Evolutionary conservation across 2,797 vertebrate genomes (phyloP), one percentile per base, ranked within the genome.

Genomic region (Xenops minutus): DNA sequence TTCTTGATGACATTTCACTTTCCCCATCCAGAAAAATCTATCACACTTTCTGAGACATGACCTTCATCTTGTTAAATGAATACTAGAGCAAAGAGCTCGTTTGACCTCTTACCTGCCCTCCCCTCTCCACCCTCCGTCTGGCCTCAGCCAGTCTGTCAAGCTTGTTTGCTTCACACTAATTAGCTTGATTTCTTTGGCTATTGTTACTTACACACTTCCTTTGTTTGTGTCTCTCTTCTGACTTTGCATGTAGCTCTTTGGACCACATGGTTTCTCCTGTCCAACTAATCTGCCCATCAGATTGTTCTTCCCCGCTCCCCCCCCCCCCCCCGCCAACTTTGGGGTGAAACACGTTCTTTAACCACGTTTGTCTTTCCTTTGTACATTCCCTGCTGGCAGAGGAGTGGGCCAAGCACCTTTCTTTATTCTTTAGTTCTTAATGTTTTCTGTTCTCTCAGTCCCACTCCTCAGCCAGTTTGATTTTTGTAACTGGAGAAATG

Each of bases 41-140:
- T 96, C 95, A 93, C 91, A 69, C 77, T 96, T 92, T 89, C 93
- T 67, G 83, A 95, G 95, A 95, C 71, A 85, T 91, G 94, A 96
- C 95, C 96, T 96, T 95, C 95, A 93, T 96, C 95, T 95, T 96
- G 92, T 93, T 96, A 96, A 96, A 95, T 93, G 94, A 96, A 93
- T 86, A 76, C 85, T 87, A 26, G 23, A 87, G 91, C 92, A 95
- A 96, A 97, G 83, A 94, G 94, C 94, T 94, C 85, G 0, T 93
- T 96, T 94, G 92, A 93, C 87, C 96, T 95, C 95, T 86, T 95
- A 95, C 94, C 88, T 95, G 83, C 94, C 89, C 88, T 96, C 88
- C 66, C 64, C 76, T 88, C 80, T 61, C n/a, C 63, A 74, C 56
- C 44, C 77, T 71, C 83, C 1, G 5, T 64, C 63, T 79, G 41